Evolutionary conservation across 2,888 invertebrate genomes (phyloP).

Genomic region (Dynastes hyllus): DNA sequence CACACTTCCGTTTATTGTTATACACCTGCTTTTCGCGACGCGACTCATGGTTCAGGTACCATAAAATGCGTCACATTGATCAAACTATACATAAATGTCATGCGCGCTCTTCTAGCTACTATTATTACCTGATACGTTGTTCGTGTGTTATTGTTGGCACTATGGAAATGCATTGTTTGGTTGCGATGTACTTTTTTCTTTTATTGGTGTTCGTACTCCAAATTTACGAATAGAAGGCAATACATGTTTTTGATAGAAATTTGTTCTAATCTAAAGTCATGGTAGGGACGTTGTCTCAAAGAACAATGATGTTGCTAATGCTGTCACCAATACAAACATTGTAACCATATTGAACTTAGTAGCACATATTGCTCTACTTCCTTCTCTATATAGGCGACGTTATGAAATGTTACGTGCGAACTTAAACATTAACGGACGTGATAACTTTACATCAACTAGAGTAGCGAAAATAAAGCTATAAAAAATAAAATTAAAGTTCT

Average conservation of each 20-base stretch:
- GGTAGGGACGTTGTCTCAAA: not conserved
- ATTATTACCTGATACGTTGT: slow-evolving; percentile 41
- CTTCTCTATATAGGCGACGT: not conserved
- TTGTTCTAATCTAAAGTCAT: not conserved
- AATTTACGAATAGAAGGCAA: not conserved
- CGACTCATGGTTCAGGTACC: slow-evolving; percentile 56
- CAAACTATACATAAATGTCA: slow-evolving; percentile 61
- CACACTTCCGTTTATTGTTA: slow-evolving; percentile 51
- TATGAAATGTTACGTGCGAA: not conserved
- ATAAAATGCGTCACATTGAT: slow-evolving; percentile 63
- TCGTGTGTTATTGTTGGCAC: slow-evolving; percentile 12
- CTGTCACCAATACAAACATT: slow-evolving; percentile 11
- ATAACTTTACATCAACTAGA: too few species aligned
- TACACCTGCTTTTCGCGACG: slow-evolving; percentile 52
- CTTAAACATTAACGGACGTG: too few species aligned
- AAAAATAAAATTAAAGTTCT: too few species aligned
- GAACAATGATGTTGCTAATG: not conserved
- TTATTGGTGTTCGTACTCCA: not conserved
- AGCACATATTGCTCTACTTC: not conserved
- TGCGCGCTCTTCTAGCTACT: slow-evolving; percentile 62
- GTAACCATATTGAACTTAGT: slow-evolving; percentile 19
- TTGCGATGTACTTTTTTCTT: slow-evolving; percentile 10
- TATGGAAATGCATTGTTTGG: slow-evolving; percentile 20
- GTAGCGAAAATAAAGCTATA: too few species aligned
- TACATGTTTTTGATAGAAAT: not conserved